These are phyloP conservation scores for Limosa lapponica DNA, from an alignment of 2,797 vertebrate genomes.

Conservation along the genomic window DNA sequence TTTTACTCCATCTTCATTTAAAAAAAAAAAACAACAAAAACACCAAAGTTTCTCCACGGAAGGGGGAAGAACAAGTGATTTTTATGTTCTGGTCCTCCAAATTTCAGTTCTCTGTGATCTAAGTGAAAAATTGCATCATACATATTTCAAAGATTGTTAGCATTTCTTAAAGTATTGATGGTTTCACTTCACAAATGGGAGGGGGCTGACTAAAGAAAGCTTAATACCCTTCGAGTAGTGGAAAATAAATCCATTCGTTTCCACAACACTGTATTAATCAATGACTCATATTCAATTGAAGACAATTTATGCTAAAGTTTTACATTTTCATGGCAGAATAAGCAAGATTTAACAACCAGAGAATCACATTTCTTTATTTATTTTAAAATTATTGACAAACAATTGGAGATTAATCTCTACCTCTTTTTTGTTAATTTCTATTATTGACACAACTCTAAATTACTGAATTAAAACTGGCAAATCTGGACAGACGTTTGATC, in stretches of 20 bases:
- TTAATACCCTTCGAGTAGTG: neutral
- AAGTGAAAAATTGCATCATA: neutral
- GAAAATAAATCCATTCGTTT: neutral
- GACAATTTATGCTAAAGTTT: neutral
- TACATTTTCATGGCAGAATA: neutral
- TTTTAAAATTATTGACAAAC: neutral
- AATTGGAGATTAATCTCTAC: neutral
- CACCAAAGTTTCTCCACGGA: neutral
- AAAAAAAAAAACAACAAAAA: neutral
- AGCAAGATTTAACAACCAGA: neutral
- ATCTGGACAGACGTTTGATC: neutral
- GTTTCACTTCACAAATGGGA: neutral
- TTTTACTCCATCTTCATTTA: neutral
- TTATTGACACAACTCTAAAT: neutral
- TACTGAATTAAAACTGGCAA: neutral
- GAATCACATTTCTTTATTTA: neutral
- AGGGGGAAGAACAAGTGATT: neutral
- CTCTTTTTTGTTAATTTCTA: neutral
- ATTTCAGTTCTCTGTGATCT: neutral
- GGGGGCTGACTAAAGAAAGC: neutral
- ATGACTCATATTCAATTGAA: neutral
- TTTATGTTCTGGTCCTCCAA: neutral
- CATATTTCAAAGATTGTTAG: neutral
- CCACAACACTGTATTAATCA: neutral
- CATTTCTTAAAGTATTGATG: neutral